phyloP scores from a whole-genome alignment of 2,888 invertebrate species.

The Gastrophysa polygoni region DNA sequence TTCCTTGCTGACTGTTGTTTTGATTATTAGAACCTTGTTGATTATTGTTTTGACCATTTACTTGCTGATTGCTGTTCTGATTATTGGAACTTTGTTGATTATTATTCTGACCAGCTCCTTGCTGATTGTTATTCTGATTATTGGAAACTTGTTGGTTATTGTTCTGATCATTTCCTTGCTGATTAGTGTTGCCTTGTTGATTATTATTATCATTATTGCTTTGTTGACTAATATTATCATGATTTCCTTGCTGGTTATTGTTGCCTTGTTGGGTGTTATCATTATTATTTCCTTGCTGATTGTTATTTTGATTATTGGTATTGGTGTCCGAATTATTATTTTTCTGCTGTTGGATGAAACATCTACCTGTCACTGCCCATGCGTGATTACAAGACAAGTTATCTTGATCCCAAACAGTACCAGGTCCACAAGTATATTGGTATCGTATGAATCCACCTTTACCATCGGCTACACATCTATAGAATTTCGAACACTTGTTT shows the following conservation, averaged over 20 bases:
- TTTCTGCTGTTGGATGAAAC: constrained; percentile 30
- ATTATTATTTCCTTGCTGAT: neutral
- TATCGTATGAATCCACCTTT: constrained; percentile 67
- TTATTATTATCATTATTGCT: constrained; percentile 14
- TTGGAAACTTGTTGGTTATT: neutral
- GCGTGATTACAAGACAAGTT: constrained; percentile 75
- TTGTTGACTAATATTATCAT: constrained; percentile 11
- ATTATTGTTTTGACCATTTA: no score
- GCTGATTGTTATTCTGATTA: constrained; percentile 12
- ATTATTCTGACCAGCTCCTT: neutral
- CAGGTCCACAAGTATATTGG: constrained; percentile 75
- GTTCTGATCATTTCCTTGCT: neutral
- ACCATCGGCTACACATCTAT: constrained; percentile 73
- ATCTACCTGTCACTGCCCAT: constrained; percentile 60
- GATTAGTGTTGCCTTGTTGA: constrained; percentile 22
- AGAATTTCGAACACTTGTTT: constrained; percentile 75
- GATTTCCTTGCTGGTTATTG: neutral
- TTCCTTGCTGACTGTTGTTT: constrained; percentile 13
- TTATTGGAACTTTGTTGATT: neutral
- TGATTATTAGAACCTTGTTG: constrained; percentile 12
- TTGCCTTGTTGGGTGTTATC: neutral
- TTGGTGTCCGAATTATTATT: constrained; percentile 6
- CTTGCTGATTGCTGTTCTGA: constrained; percentile 2
- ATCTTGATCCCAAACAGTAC: constrained; percentile 78
- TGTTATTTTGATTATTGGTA: neutral